Percentiles rank a stretch among this genome's conserved stretches.
phyloP scores from a whole-genome alignment of 2,113 vertebrate genomes.

The Progne subis region DNA sequence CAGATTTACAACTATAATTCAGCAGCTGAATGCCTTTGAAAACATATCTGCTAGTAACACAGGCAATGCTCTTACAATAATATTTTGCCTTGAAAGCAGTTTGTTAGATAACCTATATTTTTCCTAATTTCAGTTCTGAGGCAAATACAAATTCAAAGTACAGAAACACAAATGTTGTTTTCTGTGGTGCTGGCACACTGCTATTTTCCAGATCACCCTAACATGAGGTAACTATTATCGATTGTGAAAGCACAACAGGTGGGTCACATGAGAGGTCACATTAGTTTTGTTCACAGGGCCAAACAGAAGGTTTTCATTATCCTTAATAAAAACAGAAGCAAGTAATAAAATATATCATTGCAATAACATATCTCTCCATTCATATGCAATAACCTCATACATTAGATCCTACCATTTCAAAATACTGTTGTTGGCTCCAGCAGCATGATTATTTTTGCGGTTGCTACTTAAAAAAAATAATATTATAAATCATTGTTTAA shows the following conservation, averaged over 20 bases:
- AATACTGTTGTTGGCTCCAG: conserved; percentile 62
- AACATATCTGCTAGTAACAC: background rate
- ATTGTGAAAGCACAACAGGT: conserved; percentile 87
- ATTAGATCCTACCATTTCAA: conserved; percentile 65
- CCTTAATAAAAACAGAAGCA: conserved; percentile 86
- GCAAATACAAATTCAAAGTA: conserved; percentile 52
- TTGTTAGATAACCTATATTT: conserved; percentile 63
- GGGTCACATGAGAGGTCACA: conserved; percentile 85
- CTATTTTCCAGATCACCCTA: conserved; percentile 75
- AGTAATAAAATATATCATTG: conserved; percentile 81
- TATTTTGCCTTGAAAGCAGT: conserved; percentile 61
- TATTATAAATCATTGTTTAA: conserved; percentile 69
- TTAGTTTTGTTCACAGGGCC: conserved; percentile 80
- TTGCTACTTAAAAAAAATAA: conserved; percentile 69
- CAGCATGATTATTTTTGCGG: conserved; percentile 61
- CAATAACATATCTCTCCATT: conserved; percentile 77
- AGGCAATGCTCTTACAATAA: conserved; percentile 17
- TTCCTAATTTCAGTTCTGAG: conserved; percentile 39
- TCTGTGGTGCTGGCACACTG: conserved; percentile 58
- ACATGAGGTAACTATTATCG: conserved; percentile 83
- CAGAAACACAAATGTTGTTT: conserved; percentile 65
- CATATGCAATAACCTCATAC: conserved; percentile 71
- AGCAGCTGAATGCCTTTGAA: conserved; percentile 1
- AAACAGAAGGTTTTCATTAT: conserved; percentile 90
- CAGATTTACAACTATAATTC: conserved; percentile 8